These are phyloP conservation scores for Laspeyria flexula DNA, from an alignment of 2,888 invertebrate genomes.

Conservation along the genomic window DNA sequence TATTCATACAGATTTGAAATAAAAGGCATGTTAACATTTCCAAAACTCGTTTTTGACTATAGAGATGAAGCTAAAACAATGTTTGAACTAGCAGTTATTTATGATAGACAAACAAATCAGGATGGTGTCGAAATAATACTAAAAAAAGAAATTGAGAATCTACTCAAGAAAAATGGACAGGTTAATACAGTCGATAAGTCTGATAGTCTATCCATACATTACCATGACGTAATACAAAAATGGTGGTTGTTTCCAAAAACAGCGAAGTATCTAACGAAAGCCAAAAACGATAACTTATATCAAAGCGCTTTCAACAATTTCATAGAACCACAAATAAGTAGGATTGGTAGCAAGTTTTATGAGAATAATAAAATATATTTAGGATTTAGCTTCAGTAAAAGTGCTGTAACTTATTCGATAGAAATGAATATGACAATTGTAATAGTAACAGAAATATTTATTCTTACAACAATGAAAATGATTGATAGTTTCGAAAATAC, in stretches of 20 bases:
- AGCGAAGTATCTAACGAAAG: conserved; percentile 6
- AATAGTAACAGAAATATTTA: not conserved
- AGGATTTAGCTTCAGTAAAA: not conserved
- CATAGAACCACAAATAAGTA: conserved; percentile 18
- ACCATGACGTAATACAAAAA: conserved; percentile 27
- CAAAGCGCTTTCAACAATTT: conserved; percentile 11
- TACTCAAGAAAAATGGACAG: not conserved
- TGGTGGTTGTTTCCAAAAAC: conserved; percentile 19
- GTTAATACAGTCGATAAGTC: conserved; percentile 3
- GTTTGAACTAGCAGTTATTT: conserved; percentile 26
- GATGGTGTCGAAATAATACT: conserved; percentile 13
- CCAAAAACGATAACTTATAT: conserved; percentile 4
- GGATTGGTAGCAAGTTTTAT: too few relatives aligned
- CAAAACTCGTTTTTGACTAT: conserved; percentile 19
- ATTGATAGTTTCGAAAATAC: not conserved
- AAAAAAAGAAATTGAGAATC: conserved; percentile 16
- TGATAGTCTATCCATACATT: conserved; percentile 22
- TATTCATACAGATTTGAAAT: conserved; percentile 14
- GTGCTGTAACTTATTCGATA: too few relatives aligned
- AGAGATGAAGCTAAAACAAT: conserved; percentile 14
- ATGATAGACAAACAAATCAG: conserved; percentile 27
- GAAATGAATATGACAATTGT: not conserved
- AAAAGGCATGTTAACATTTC: conserved; percentile 19
- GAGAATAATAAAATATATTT: conserved; percentile 1
- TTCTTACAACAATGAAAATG: not conserved